Evolutionary conservation across 2,113 vertebrate genomes (phyloP).

Genomic region (Prietella phreatophila): DNA sequence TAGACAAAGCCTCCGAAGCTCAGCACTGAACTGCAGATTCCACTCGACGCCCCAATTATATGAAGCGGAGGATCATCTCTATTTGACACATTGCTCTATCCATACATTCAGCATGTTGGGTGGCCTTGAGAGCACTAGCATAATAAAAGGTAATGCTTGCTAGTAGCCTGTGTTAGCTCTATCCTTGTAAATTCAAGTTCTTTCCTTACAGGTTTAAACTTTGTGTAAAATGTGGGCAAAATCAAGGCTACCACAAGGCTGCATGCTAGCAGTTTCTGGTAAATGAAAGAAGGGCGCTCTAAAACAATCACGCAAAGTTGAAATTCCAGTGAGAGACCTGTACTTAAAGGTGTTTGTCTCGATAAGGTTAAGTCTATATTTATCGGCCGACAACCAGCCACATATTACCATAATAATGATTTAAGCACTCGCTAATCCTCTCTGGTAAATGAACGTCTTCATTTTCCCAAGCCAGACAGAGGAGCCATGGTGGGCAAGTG

Average conservation of each 20-base stretch:
- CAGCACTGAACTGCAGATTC: constrained; percentile 27
- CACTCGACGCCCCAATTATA: constrained; percentile 38
- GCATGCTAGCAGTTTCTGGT: constrained; percentile 5
- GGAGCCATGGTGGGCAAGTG: constrained; percentile 49
- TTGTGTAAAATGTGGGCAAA: constrained; percentile 13
- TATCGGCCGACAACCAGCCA: constrained; percentile 87
- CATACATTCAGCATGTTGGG: constrained; percentile 30
- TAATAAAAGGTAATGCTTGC: constrained; percentile 29
- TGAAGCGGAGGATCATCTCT: not conserved
- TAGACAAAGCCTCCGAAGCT: constrained; percentile 3
- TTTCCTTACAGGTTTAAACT: not conserved
- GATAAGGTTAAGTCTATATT: constrained; percentile 84
- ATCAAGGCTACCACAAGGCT: constrained; percentile 12
- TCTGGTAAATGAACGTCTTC: constrained; percentile 91
- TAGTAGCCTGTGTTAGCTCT: not conserved
- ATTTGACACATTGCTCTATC: constrained; percentile 21
- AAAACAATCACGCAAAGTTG: constrained; percentile 78
- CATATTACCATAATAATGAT: constrained; percentile 92
- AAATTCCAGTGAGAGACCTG: constrained; percentile 82
- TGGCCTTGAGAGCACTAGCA: constrained; percentile 35
- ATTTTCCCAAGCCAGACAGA: constrained; percentile 78
- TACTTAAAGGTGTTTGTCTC: constrained; percentile 81
- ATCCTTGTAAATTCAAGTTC: constrained; percentile 25
- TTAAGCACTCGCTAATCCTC: constrained; percentile 88
- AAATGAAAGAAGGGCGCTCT: constrained; percentile 45